Evolutionary conservation across 2,888 invertebrate genomes (phyloP).

Genomic region (Diarsia mendica): DNA sequence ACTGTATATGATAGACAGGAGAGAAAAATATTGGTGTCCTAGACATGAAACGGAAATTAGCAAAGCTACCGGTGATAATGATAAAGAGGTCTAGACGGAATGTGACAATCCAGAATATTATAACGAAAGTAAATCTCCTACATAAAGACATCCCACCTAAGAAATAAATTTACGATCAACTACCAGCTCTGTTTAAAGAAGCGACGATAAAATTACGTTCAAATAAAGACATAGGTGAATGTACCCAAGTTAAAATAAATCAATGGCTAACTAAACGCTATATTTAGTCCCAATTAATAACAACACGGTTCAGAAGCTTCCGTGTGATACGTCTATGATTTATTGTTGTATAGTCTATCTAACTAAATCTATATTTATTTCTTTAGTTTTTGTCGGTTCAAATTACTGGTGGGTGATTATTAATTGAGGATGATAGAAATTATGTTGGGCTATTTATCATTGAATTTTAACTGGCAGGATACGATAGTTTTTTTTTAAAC

Average conservation of each 20-base stretch:
- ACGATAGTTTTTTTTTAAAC: not conserved
- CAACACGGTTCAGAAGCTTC: constrained; percentile 52
- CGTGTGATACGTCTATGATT: constrained; percentile 55
- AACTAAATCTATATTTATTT: constrained; percentile 53
- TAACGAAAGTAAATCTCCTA: constrained; percentile 1
- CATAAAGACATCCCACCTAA: constrained; percentile 28
- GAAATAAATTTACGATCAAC: constrained; percentile 31
- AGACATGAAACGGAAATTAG: not conserved
- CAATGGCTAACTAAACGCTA: constrained; percentile 60
- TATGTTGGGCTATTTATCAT: constrained; percentile 42
- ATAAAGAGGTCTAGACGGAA: not conserved
- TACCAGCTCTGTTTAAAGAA: constrained; percentile 39
- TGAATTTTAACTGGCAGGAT: not conserved
- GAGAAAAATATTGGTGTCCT: not conserved
- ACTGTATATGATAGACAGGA: not conserved
- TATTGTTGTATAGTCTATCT: constrained; percentile 41
- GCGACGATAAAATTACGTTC: constrained; percentile 52
- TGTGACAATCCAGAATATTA: not conserved
- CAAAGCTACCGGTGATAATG: not conserved
- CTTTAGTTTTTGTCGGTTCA: constrained; percentile 45
- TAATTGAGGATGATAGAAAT: constrained; percentile 54
- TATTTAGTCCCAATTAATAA: constrained; percentile 66
- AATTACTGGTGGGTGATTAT: constrained; percentile 45
- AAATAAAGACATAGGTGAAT: constrained; percentile 62
- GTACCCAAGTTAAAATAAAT: constrained; percentile 64